Evolutionary conservation across 2,888 invertebrate species (phyloP).

Genomic region (Drosophila pseudotalamancana): DNA sequence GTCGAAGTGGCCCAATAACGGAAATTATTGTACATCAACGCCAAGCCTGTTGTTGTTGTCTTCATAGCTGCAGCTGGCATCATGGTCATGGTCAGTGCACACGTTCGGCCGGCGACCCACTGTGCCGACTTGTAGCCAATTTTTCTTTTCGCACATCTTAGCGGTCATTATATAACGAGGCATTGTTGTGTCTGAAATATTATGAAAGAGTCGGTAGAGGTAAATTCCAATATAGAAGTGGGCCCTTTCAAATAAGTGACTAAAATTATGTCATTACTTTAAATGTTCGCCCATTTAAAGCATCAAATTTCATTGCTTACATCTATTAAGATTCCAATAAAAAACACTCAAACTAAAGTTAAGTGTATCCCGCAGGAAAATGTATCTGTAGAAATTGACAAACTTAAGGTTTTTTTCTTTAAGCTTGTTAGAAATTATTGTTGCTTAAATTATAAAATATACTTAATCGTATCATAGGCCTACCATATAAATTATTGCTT

Average conservation of each 20-base stretch:
- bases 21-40: constrained; percentile 74
- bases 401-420: not conserved
- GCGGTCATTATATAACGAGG: constrained; percentile 62
- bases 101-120: constrained; percentile 54
- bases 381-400: not conserved
- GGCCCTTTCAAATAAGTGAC: constrained; percentile 56
- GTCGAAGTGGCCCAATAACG: constrained; percentile 68
- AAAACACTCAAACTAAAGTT: constrained; percentile 1
- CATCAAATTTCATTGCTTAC: not conserved
- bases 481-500: no score
- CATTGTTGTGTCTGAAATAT: constrained; percentile 64
- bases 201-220: constrained; percentile 60
- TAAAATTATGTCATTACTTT: constrained; percentile 37
- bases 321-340: not conserved
- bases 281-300: constrained; percentile 25
- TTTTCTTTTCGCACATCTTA: constrained; percentile 68
- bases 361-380: not conserved
- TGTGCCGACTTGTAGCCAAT: constrained; percentile 55
- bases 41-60: constrained; percentile 35
- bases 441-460: no score
- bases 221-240: constrained; percentile 27
- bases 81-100: constrained; percentile 82
- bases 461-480: no score
- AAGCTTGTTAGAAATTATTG: no score
- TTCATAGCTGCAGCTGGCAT: constrained; percentile 29